A percentile compares a stretch with the other conserved stretches of the same genome.
Conservation (phyloP, 2,888 invertebrate species). For the Gandaritis pyraliata region DNA sequence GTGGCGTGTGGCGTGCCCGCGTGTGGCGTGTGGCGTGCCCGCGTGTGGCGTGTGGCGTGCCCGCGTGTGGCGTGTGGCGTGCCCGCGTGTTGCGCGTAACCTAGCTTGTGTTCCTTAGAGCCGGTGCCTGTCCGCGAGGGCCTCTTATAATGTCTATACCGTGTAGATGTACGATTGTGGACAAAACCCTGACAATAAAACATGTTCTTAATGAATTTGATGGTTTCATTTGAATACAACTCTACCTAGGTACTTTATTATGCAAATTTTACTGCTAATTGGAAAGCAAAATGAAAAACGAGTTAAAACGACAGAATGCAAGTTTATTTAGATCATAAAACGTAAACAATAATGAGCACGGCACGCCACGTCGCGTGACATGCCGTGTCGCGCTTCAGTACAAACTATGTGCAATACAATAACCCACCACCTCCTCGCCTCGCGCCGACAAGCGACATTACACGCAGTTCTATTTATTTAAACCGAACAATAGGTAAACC, state of each 20-base stretch:
- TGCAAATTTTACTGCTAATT: neutral
- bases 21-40: no score
- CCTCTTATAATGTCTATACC: no score
- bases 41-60: no score
- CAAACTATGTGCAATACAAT: constrained; percentile 10
- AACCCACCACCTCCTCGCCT: constrained; percentile 27
- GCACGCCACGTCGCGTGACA: constrained; percentile 1
- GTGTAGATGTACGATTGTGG: no score
- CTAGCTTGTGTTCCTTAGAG: no score
- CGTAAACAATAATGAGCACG: constrained; percentile 39
- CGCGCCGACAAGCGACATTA: constrained; percentile 17
- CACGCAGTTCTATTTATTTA: no score
- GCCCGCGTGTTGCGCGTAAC: no score
- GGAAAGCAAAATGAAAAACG: constrained; percentile 24
- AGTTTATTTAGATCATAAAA: constrained; percentile 42
- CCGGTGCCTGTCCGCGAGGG: no score
- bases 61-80: no score
- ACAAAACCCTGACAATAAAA: neutral
- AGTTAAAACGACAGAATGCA: constrained; percentile 39
- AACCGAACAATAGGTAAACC: neutral
- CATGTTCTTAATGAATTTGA: neutral
- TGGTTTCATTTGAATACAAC: neutral
- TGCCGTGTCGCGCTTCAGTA: neutral
- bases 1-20: no score
- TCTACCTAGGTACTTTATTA: no score